These are phyloP conservation scores for Adelphocoris suturalis DNA, from an alignment of 2,888 invertebrate species.

Conservation along the genomic window DNA sequence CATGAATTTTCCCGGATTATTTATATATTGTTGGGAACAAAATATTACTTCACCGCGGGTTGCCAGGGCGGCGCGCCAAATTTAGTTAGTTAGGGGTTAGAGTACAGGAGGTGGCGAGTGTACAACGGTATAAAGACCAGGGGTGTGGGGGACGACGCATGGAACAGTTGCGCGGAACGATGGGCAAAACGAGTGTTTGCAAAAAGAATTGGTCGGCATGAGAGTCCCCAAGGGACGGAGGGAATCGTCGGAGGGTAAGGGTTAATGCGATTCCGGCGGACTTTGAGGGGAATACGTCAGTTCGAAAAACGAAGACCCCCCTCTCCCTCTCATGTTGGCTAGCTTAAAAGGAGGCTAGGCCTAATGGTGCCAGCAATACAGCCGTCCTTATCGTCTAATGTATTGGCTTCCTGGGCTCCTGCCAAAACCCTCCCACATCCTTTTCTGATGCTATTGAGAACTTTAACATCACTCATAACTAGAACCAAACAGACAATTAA, in stretches of 20 bases:
- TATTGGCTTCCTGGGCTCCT: constrained; percentile 38
- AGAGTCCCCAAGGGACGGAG: not conserved
- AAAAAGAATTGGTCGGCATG: not conserved
- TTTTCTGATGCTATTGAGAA: constrained; percentile 1
- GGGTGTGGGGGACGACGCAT: not conserved
- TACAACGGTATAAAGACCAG: not conserved
- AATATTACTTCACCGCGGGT: constrained; percentile 24
- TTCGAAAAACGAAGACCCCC: constrained; percentile 10
- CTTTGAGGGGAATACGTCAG: constrained; percentile 8
- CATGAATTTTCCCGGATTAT: constrained; percentile 33
- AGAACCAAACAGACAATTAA: constrained; percentile 28
- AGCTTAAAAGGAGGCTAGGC: constrained; percentile 38
- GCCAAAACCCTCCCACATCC: constrained; percentile 7
- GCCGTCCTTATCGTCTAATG: constrained; percentile 46
- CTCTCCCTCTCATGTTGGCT: not conserved
- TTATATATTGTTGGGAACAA: constrained; percentile 21
- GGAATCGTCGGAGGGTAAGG: not conserved
- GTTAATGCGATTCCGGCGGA: constrained; percentile 18
- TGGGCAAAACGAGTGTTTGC: not conserved
- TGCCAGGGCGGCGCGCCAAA: constrained; percentile 55
- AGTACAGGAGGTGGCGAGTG: not conserved
- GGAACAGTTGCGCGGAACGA: not conserved
- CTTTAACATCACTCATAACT: constrained; percentile 10
- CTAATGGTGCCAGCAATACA: constrained; percentile 54
- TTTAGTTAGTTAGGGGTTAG: constrained; percentile 40